A percentile compares a stretch with the other conserved stretches of the same genome.
phyloP scores from a whole-genome alignment of 2,888 invertebrate species.

The Gonocerus acuteangulatus region DNA sequence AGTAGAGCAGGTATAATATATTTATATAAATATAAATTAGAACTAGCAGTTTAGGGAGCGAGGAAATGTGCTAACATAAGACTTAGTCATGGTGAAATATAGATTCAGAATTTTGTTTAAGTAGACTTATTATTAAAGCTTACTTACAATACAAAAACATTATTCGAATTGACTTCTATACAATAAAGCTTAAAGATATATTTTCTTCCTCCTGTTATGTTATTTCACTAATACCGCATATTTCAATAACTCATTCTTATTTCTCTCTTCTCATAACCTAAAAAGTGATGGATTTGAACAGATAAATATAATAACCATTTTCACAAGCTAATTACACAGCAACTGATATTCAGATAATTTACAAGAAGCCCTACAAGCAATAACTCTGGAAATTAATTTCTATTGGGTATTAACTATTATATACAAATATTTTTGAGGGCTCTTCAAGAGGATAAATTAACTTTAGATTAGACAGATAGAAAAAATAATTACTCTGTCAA shows the following conservation, averaged over 20 bases:
- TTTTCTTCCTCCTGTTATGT: neutral
- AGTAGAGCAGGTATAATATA: too few relatives aligned
- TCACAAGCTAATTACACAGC: neutral
- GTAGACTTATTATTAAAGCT: conserved; percentile 17
- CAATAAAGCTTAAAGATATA: conserved; percentile 2
- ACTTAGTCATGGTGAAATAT: too few relatives aligned
- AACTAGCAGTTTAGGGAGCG: too few relatives aligned
- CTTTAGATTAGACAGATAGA: too few relatives aligned
- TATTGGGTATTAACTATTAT: too few relatives aligned
- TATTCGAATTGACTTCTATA: conserved; percentile 19
- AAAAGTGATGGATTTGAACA: conserved; percentile 15
- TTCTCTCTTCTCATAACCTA: conserved; percentile 12
- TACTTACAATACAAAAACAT: conserved; percentile 18
- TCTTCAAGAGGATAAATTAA: too few relatives aligned
- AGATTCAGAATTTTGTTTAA: conserved; percentile 8
- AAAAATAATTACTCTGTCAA: too few relatives aligned
- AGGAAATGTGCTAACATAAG: too few relatives aligned
- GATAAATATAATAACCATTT: conserved; percentile 7
- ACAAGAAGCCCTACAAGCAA: conserved; percentile 17
- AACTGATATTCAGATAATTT: conserved; percentile 6
- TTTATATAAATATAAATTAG: too few relatives aligned
- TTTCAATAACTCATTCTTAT: conserved; percentile 13
- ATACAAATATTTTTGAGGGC: too few relatives aligned
- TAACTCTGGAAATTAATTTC: conserved; percentile 4
- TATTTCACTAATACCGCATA: conserved; percentile 11